Base-by-base conservation (phyloP, 2,888 invertebrate genomes). In the Beris morrisii region DNA sequence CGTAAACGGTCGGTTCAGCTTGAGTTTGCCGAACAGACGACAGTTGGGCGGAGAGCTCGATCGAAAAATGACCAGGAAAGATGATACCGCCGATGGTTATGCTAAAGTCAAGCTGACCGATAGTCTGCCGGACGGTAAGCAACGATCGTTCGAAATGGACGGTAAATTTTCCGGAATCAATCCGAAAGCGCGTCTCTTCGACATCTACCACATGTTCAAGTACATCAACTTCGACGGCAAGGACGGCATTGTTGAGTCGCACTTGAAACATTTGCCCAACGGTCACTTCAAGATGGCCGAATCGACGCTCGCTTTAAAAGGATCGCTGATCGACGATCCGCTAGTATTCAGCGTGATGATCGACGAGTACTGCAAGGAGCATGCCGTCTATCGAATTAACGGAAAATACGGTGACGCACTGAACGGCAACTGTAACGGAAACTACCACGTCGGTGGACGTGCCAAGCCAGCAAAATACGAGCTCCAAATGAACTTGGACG, bases 21-120 rank as follows among this genome's bases (percentile, higher is more conserved):
- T 77, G 0, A 71, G 67, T 7, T 67, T 72, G 31, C 76, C 78
- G 0, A 71, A 72, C 30, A 75, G 74, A 2, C 73, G 75, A 76
- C 31, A 84, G 81, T 69, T 84, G 3, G 73, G 73, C 43, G 78
- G 77, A 1, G 71, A 69, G 6, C 3, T 83, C 0, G 77, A 78
- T 4, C 73, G 80, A 0, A 79, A 81, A 28, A 79, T 85, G 0
- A 79, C 80, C 12, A 73, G 79, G 0, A 73, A 76, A 6, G 77
- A 83, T 3, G 85, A 85, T 0, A 76, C 83, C 45, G 67, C 79
- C 0, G 78, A 79, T 9, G 82, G 82, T 3, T 82, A 82, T 48
- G 67, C 81, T 1, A 85, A 85, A 43, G 13, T 85, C 0, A 83
- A 82, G 38, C 68, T 88, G 0, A 85, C 69, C n/a, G 78, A 79